Base-by-base conservation (phyloP, 1,140 invertebrate genomes). In the Neodiprion fabricii region DNA sequence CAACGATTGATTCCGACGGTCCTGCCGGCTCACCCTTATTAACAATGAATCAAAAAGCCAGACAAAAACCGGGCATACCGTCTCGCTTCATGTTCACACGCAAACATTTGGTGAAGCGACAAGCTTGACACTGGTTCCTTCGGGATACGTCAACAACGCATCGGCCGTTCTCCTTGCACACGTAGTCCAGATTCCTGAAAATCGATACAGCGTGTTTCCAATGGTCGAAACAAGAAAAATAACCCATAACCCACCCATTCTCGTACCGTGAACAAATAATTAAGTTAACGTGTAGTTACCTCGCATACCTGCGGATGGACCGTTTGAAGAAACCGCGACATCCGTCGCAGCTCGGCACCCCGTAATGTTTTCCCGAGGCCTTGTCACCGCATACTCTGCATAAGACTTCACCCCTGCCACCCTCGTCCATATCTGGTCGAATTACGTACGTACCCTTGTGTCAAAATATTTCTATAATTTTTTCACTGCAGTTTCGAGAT, bases 61-160 rank as follows among this genome's bases (percentile, higher is more conserved):
- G 28, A 40, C 61, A 70, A 14, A 47, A 69, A 23, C 21, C 23
- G 70, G 48, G 67, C 7, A 61, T 90, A 98, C 97, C 97, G 87
- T 98, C 96, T 89, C 93, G 92, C 87, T 97, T 97, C 97, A 99
- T 99, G 83, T 97, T 96, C 73, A 97, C 96, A 79, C 94, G 90
- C 9, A 99, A 90, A 88, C 97, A 98, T 85, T 98, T 98, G 70
- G 93, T 93, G 86, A 98, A 98, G 50, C 97, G 91, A 82, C 97
- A 99, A 0, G 97, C 95, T 86, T 99, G 97, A 83, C 97, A 99
- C 86, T 98, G 97, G 89, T 98, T 99, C 40, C 97, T 87, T 67
- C 97, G 89, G 0, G 95, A 96, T 0, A 98, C 96, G 82, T 98
- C 97, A 1, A 98, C 96, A 1, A 97, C 89, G 83, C 97, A 98